Percentiles rank a stretch among this genome's conserved stretches.
phyloP scores from a whole-genome alignment of 2,888 invertebrate species.

The Pandemis corylana region DNA sequence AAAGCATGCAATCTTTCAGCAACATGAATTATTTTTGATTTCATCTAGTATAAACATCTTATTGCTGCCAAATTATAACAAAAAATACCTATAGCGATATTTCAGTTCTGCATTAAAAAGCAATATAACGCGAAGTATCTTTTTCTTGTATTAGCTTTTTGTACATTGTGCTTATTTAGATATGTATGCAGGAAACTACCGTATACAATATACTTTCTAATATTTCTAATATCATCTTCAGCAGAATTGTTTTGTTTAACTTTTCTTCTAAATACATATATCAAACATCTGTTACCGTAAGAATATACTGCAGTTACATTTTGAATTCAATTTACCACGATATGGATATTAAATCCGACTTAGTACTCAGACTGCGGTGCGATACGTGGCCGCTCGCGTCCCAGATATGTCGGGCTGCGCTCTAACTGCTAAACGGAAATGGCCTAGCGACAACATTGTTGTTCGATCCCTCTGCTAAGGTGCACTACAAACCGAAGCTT shows the following conservation, averaged over 20 bases:
- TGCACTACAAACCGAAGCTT: conserved; percentile 26
- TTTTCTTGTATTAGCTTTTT: neutral
- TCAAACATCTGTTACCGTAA: neutral
- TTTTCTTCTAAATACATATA: neutral
- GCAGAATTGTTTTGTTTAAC: neutral
- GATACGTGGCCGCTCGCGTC: conserved; percentile 65
- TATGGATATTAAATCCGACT: conserved; percentile 15
- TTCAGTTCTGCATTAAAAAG: neutral
- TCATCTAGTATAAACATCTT: neutral
- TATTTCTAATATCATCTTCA: neutral
- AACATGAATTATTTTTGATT: neutral
- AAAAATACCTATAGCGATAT: neutral
- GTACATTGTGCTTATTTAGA: neutral
- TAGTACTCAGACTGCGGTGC: conserved; percentile 46
- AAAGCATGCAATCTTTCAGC: neutral
- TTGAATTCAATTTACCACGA: conserved; percentile 16
- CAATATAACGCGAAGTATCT: neutral
- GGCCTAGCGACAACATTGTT: conserved; percentile 81
- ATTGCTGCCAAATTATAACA: neutral
- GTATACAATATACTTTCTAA: neutral
- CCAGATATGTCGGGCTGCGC: conserved; percentile 76
- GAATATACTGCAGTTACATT: neutral
- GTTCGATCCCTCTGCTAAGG: conserved; percentile 59
- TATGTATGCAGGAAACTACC: neutral
- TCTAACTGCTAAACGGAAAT: conserved; percentile 77